A percentile compares a stretch with the other conserved stretches of the same genome.
Conservation (phyloP, 2,888 invertebrate species). For the Melanostoma mellinum region DNA sequence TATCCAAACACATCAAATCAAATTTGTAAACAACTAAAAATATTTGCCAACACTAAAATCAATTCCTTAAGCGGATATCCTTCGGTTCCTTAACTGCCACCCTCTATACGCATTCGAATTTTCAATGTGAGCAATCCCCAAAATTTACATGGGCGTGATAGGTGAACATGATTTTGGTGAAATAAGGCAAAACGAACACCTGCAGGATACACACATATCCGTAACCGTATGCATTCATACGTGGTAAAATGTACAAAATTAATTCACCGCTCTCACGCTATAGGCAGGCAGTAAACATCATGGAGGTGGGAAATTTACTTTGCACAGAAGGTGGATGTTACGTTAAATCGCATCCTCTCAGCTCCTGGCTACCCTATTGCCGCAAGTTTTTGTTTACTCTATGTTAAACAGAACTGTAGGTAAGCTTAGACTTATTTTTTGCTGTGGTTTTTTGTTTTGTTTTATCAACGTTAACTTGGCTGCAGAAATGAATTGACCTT, state of each 20-base stretch:
- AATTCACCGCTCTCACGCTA: slow-evolving; percentile 67
- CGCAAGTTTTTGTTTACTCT: slow-evolving; percentile 50
- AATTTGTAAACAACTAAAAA: slow-evolving; percentile 40
- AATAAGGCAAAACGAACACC: slow-evolving; percentile 53
- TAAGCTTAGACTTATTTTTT: too few relatives aligned
- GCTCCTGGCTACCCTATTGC: slow-evolving; percentile 11
- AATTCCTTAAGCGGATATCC: slow-evolving; percentile 59
- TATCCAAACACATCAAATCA: slow-evolving; percentile 51
- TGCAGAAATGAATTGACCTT: slow-evolving; percentile 63
- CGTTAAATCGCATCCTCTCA: slow-evolving; percentile 51
- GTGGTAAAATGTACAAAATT: slow-evolving; percentile 48
- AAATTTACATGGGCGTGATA: slow-evolving; percentile 54
- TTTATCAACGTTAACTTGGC: neutral
- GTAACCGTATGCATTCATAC: slow-evolving; percentile 38
- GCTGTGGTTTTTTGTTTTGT: neutral
- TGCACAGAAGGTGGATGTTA: slow-evolving; percentile 12
- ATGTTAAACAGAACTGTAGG: neutral
- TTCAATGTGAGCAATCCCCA: slow-evolving; percentile 26
- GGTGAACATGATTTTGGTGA: slow-evolving; percentile 44
- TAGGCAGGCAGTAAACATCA: slow-evolving; percentile 6
- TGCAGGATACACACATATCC: slow-evolving; percentile 35
- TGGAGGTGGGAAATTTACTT: neutral
- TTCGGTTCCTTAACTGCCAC: slow-evolving; percentile 19
- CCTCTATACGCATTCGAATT: slow-evolving; percentile 25
- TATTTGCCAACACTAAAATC: slow-evolving; percentile 49